A percentile compares a stretch with the other conserved stretches of the same genome.
These are phyloP conservation scores for Pyrocephalus nanus DNA, from an alignment of 2,797 vertebrate species.

Conservation along the genomic window DNA sequence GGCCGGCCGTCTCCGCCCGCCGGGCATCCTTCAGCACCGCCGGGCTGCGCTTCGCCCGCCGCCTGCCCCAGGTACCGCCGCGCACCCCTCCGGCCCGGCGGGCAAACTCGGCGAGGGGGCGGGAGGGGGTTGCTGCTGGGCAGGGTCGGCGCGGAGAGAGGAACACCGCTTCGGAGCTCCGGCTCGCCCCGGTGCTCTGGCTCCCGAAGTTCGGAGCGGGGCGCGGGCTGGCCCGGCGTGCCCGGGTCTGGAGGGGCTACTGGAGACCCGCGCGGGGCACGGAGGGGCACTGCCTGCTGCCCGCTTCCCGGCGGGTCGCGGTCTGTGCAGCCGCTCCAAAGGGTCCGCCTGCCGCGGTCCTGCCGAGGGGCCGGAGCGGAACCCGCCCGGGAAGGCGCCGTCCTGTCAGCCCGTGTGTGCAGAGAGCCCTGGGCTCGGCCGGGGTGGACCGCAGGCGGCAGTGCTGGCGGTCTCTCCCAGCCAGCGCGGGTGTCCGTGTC, in stretches of 20 bases:
- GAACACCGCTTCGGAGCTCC: background rate
- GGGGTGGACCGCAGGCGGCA: background rate
- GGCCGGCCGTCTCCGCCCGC: constrained; percentile 38
- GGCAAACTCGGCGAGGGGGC: background rate
- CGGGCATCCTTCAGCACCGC: constrained; percentile 30
- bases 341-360: background rate
- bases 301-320: background rate
- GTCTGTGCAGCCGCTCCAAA: background rate
- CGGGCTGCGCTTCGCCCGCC: background rate
- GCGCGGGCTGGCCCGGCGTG: background rate
- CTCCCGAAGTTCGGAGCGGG: background rate
- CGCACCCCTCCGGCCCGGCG: background rate
- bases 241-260: background rate
- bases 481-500: background rate
- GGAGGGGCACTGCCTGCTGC: background rate
- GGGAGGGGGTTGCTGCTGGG: background rate
- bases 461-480: background rate
- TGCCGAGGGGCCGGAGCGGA: background rate
- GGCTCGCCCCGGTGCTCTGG: background rate
- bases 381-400: background rate
- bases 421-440: background rate
- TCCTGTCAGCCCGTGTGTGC: background rate
- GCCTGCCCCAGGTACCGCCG: constrained; percentile 11
- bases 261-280: background rate
- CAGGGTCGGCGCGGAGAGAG: background rate